These are phyloP conservation scores for Huso huso DNA, from an alignment of 2,797 vertebrate genomes.

Conservation along the genomic window DNA sequence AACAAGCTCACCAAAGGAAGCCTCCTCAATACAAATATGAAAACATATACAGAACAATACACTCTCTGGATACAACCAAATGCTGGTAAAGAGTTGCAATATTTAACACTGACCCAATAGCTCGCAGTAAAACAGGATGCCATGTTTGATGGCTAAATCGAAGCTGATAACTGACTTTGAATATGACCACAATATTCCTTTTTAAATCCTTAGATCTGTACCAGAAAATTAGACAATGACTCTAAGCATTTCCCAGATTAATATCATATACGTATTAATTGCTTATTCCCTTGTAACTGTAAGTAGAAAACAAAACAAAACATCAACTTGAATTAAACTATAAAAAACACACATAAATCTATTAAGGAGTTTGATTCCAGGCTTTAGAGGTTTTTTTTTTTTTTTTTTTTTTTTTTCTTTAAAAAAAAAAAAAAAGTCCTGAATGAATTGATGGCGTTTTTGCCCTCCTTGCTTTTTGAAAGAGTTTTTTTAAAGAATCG, in stretches of 20 bases:
- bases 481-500: constrained; percentile 76
- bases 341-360: constrained; percentile 51
- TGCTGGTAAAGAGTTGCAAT: too few species aligned
- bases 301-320: constrained; percentile 63
- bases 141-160: neutral
- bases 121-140: neutral
- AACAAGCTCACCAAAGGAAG: too few species aligned
- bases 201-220: constrained; percentile 51
- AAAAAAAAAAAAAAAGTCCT: constrained; percentile 53
- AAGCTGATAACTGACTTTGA: neutral
- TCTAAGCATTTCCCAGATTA: constrained; percentile 64
- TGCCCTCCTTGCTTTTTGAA: constrained; percentile 1
- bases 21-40: too few species aligned
- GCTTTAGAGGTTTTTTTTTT: constrained; percentile 56
- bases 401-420: constrained; percentile 23
- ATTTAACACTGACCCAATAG: too few species aligned
- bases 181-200: constrained; percentile 17
- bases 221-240: constrained; percentile 69
- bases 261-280: constrained; percentile 63
- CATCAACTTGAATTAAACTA: constrained; percentile 53
- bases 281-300: constrained; percentile 68
- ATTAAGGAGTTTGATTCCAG: constrained; percentile 63
- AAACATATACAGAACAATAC: too few species aligned
- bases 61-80: too few species aligned
- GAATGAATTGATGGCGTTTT: constrained; percentile 26